Conservation (phyloP, 2,797 vertebrate species). For the Pipistrellus kuhlii region DNA sequence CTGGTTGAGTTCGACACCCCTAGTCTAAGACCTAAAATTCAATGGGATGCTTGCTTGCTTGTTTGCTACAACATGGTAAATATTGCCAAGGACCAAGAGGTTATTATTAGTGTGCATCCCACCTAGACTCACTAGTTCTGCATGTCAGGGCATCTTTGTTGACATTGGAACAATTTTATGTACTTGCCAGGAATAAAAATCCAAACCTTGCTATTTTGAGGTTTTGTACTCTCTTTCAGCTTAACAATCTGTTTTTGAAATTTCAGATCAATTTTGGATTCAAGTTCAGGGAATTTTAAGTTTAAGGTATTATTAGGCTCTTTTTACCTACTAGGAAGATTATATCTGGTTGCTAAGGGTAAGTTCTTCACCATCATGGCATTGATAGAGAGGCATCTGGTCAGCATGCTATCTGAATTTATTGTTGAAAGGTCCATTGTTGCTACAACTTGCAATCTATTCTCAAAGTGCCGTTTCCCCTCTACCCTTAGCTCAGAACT, state of each 20-base stretch:
- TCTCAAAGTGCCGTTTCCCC: background rate
- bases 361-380: background rate
- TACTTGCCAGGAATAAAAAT: conserved; percentile 27
- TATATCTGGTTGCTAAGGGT: background rate
- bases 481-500: background rate
- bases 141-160: background rate
- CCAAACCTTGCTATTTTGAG: background rate
- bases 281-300: conserved; percentile 26
- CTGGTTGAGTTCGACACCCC: too few species aligned
- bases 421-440: background rate
- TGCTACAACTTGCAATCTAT: background rate
- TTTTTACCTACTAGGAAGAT: background rate
- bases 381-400: background rate
- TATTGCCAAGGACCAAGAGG: background rate
- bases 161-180: background rate
- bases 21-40: background rate
- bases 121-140: background rate
- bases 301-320: conserved; percentile 9
- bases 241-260: conserved; percentile 12
- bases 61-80: background rate
- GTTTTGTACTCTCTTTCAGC: conserved; percentile 26
- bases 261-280: conserved; percentile 34
- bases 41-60: background rate
- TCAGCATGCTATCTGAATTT: conserved; percentile 4
- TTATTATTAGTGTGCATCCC: background rate